These are phyloP conservation scores for Microtus richardsoni DNA, from an alignment of 2,113 vertebrate genomes.

Conservation along the genomic window DNA sequence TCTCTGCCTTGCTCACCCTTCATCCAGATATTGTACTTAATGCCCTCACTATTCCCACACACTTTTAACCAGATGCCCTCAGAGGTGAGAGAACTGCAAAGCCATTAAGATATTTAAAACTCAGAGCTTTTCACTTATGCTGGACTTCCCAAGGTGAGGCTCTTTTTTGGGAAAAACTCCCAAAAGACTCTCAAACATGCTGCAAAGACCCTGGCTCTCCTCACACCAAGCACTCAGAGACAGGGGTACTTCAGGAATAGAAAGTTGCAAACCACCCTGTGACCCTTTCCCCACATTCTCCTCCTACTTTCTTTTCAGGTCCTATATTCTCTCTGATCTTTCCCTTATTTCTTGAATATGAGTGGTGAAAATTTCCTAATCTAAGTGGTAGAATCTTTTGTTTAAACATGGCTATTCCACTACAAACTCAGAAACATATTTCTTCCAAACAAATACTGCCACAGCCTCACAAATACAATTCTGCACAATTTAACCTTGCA, in stretches of 20 bases:
- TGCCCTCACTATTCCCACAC: background rate
- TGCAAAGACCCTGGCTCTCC: background rate
- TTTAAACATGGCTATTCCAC: background rate
- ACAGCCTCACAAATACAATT: background rate
- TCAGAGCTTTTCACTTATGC: background rate
- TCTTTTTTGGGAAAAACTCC: background rate
- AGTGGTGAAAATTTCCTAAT: background rate
- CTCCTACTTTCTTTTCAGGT: background rate
- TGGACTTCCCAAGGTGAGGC: background rate
- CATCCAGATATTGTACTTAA: background rate
- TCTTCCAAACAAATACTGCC: background rate
- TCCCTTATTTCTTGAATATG: background rate
- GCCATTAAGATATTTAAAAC: background rate
- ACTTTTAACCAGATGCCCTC: background rate
- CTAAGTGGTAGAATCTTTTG: background rate
- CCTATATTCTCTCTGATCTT: background rate
- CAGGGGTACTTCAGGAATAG: background rate
- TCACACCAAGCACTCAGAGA: background rate
- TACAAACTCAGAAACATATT: background rate
- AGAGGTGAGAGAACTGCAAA: background rate
- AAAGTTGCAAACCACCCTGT: background rate
- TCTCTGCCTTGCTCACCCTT: background rate
- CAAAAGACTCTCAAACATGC: background rate
- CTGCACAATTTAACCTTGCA: background rate
- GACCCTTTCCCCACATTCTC: background rate